These are phyloP conservation scores for Mus spicilegus DNA, from an alignment of 2,113 vertebrate species.

Conservation along the genomic window DNA sequence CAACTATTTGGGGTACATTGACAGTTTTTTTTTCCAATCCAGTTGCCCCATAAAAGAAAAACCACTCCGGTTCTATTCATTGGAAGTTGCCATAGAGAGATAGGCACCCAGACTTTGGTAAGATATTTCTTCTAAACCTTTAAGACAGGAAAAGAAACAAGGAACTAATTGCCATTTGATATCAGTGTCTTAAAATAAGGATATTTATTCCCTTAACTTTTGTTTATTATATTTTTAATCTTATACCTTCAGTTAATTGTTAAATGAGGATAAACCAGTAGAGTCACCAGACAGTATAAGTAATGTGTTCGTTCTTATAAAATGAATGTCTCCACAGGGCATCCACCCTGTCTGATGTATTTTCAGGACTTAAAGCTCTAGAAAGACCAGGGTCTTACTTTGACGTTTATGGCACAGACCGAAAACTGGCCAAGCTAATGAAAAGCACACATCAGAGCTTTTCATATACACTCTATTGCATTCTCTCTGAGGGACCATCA, in stretches of 20 bases:
- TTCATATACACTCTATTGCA: constrained; percentile 33
- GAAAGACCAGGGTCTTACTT: neutral
- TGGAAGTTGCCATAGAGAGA: constrained; percentile 22
- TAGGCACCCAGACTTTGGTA: neutral
- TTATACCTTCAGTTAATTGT: constrained; percentile 37
- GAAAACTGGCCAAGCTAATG: neutral
- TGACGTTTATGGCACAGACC: neutral
- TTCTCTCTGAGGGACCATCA: constrained; percentile 69
- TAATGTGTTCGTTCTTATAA: neutral
- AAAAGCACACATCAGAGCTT: constrained; percentile 31
- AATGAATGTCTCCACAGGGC: neutral
- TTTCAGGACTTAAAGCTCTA: constrained; percentile 8
- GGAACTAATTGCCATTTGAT: neutral
- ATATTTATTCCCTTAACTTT: constrained; percentile 44
- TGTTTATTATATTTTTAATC: neutral
- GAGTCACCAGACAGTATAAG: neutral
- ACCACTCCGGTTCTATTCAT: neutral
- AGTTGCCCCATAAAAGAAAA: constrained; percentile 42
- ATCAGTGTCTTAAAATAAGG: constrained; percentile 33
- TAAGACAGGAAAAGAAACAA: constrained; percentile 38
- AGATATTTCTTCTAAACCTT: constrained; percentile 33
- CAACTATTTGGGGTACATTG: neutral
- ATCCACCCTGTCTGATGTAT: neutral
- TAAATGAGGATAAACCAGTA: neutral
- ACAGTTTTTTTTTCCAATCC: neutral